phyloP scores from a whole-genome alignment of 2,888 invertebrate species.

The Drosophila yooni region DNA sequence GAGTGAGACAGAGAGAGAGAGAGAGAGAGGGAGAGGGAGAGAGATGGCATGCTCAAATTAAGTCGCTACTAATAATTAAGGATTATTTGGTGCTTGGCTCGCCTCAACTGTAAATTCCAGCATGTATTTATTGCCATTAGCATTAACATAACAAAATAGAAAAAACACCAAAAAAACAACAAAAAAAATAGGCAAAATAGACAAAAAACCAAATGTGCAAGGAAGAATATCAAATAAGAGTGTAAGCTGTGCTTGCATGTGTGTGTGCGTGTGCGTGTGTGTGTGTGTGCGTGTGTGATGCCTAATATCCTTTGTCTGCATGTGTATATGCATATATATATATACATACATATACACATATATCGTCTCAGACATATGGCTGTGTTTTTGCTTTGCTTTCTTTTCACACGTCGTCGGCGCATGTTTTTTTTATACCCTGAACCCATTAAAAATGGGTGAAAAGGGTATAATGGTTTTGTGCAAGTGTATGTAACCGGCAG shows the following conservation, averaged over 20 bases:
- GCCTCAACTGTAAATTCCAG: conserved; percentile 20
- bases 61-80: conserved; percentile 57
- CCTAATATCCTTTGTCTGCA: conserved; percentile 34
- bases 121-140: conserved; percentile 10
- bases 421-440: conserved; percentile 64
- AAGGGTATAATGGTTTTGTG: too few species aligned
- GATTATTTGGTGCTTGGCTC: conserved; percentile 30
- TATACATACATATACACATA: neutral
- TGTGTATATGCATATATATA: conserved; percentile 16
- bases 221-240: neutral
- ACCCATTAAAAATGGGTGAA: too few species aligned
- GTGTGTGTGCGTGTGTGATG: conserved; percentile 12
- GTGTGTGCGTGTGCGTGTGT: neutral
- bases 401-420: conserved; percentile 56
- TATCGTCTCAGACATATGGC: conserved; percentile 2
- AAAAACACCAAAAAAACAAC: conserved; percentile 19
- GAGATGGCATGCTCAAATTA: conserved; percentile 41
- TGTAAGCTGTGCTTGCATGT: neutral
- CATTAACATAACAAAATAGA: conserved; percentile 15
- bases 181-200: conserved; percentile 6
- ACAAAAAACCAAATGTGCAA: conserved; percentile 5
- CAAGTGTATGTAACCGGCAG: too few species aligned
- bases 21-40: neutral
- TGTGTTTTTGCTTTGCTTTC: conserved; percentile 15
- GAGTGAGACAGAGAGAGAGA: rapidly evolving